Evolutionary conservation across 1,140 invertebrate species (phyloP).

Genomic region (Plodia interpunctella): DNA sequence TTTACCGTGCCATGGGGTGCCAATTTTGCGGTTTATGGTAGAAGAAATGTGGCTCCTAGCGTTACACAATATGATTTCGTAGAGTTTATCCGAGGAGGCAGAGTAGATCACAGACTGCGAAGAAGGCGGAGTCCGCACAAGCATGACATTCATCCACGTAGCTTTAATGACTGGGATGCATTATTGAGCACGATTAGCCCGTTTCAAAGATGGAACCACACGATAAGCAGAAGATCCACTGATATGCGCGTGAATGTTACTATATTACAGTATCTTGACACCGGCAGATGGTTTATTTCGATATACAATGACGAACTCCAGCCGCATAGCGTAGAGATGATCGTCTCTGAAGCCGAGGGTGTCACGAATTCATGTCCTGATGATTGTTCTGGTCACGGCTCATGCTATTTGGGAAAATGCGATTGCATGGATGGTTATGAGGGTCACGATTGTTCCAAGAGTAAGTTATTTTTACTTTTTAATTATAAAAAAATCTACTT

Average conservation of each 20-base stretch:
- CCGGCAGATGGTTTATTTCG: constrained; percentile 95
- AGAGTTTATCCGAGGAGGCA: constrained; percentile 91
- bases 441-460: constrained; percentile 94
- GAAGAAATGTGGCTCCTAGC: constrained; percentile 93
- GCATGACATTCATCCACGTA: constrained; percentile 47
- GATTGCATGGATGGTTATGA: constrained; percentile 97
- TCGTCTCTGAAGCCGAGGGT: constrained; percentile 90
- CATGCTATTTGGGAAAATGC: constrained; percentile 96
- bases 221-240: constrained; percentile 78
- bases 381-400: constrained; percentile 96
- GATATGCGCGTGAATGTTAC: constrained; percentile 89
- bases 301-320: constrained; percentile 96
- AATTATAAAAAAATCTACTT: neutral
- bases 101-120: constrained; percentile 85
- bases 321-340: constrained; percentile 87
- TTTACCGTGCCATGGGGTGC: constrained; percentile 93
- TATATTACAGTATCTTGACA: constrained; percentile 92
- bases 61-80: constrained; percentile 97
- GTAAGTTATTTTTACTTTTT: constrained; percentile 77
- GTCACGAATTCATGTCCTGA: constrained; percentile 93
- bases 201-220: constrained; percentile 78
- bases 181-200: constrained; percentile 74
- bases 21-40: constrained; percentile 95
- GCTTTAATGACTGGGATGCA: constrained; percentile 54
- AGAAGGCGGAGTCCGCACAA: constrained; percentile 65